Base-by-base conservation (phyloP, 1,140 invertebrate genomes). In the Rhyacophila brunnea region DNA sequence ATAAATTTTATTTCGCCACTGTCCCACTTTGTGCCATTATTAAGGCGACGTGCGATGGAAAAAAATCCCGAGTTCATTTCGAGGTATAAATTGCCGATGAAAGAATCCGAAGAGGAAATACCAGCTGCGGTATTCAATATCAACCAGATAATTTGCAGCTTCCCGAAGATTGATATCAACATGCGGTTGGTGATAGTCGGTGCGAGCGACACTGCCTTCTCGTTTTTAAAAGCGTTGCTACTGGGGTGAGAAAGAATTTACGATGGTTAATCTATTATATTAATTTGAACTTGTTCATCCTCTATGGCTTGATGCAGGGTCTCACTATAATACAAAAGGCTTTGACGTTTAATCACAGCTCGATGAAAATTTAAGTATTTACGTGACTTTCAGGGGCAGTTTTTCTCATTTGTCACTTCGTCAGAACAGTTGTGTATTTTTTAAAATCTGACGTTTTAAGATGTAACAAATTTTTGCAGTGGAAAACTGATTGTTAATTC, bases 151-250 rank as follows among this genome's bases (percentile, higher is more conserved):
- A 28, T 80, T 15, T 70, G 79, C 0, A 75, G 78, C 23, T 60
- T 76, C 28, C 70, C 73, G 1, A 79, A 74, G 57, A 66, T 74
- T 0, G 70, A 74, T 34, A 70, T 85, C n/a, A 85, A 85, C 55
- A 70, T 77, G 6, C 82, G 82, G 58, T 86, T 92, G 47, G 86
- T 91, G 0, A 81, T 91, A 5, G 82, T 91, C 0, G 89, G 89
- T 0, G 86, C 85, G 10, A 89, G 88, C 42, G 79, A 85, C 40
- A 85, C 85, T 6, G 86, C 84, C 1, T 70, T 90, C 1, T 73
- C 86, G 2, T 88, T 90, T 67, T 49, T 89, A 10, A 87, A 90
- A 67, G 74, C 80, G 14, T 71, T 91, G 2, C 69, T 87, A 35
- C 81, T 84, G 62, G 83, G 82, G 82, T 87, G 73, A 17, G 51